Percentiles rank a stretch among this genome's conserved stretches.
These are phyloP conservation scores for Psettodes erumei DNA, from an alignment of 2,113 vertebrate genomes.

Conservation along the genomic window DNA sequence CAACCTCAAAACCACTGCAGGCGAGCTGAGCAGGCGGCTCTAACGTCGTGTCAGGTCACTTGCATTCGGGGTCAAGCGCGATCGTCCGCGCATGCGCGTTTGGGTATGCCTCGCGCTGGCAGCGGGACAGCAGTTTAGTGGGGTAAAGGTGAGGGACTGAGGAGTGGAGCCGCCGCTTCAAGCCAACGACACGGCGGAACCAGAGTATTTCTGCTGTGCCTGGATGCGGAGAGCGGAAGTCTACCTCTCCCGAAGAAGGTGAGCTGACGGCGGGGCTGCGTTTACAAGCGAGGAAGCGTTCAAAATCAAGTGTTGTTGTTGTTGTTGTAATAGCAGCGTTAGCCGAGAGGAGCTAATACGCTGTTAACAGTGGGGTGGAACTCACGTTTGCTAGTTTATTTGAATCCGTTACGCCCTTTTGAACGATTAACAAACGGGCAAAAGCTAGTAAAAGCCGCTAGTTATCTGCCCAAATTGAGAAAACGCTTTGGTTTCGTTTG, in stretches of 20 bases:
- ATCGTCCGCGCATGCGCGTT: conserved; percentile 46
- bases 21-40: too few relatives aligned
- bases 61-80: not conserved
- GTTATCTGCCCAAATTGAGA: not conserved
- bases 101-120: not conserved
- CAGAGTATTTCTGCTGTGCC: too few relatives aligned
- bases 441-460: too few relatives aligned
- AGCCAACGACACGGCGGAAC: not conserved
- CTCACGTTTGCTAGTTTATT: not conserved
- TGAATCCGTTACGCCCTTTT: not conserved
- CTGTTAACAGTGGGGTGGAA: not conserved
- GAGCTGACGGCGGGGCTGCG: not conserved
- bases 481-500: not conserved
- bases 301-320: not conserved
- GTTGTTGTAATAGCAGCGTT: conserved; percentile 2
- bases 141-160: conserved; percentile 64
- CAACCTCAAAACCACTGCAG: too few relatives aligned
- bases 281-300: not conserved
- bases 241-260: conserved; percentile 23
- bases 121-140: not conserved
- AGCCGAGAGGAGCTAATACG: not conserved
- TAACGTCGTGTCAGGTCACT: too few relatives aligned
- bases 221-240: not conserved
- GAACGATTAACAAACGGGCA: not conserved
- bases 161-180: too few relatives aligned